Conservation (phyloP, 2,113 vertebrate species). For the Corythornis vintsioides region DNA sequence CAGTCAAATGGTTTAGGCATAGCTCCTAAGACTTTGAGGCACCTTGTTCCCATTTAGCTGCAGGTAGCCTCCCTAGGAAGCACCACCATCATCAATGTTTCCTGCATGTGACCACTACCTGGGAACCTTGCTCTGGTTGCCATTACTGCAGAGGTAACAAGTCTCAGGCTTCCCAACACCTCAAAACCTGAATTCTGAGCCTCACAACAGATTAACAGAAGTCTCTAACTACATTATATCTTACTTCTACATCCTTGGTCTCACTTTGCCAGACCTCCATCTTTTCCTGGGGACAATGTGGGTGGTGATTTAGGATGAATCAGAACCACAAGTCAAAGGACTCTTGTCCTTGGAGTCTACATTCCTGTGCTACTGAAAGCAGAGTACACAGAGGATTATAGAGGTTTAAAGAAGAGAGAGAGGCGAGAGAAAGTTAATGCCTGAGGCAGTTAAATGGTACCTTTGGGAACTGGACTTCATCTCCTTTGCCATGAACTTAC, state of each 20-base stretch:
- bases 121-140: background rate
- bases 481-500: background rate
- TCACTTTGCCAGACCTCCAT: background rate
- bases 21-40: background rate
- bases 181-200: background rate
- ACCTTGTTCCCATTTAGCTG: background rate
- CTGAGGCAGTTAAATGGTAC: background rate
- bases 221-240: background rate
- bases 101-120: accelerated
- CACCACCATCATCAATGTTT: background rate
- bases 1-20: background rate
- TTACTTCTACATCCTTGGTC: background rate
- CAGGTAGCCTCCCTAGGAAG: background rate
- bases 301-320: background rate
- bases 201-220: background rate
- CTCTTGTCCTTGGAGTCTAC: background rate
- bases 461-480: background rate
- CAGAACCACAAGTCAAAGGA: background rate
- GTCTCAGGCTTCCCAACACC: background rate
- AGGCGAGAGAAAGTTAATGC: background rate
- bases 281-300: background rate
- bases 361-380: background rate
- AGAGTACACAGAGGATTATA: background rate
- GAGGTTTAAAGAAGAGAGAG: background rate
- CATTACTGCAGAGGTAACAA: background rate